phyloP scores from a whole-genome alignment of 1,140 invertebrate genomes.

The Cylas formicarius region DNA sequence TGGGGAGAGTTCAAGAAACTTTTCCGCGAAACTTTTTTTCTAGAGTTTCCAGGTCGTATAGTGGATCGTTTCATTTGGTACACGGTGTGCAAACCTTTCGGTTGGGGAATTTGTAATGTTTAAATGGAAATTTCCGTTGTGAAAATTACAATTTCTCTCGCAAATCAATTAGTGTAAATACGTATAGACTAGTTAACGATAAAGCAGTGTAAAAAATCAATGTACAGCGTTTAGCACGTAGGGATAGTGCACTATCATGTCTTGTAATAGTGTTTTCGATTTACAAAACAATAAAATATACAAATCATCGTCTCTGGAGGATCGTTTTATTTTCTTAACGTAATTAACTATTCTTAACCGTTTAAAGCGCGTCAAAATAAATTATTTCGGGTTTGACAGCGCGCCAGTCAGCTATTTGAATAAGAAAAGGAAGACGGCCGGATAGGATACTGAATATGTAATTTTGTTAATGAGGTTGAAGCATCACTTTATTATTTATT shows the following conservation, averaged over 20 bases:
- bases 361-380: background rate
- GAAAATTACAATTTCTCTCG: too few relatives aligned
- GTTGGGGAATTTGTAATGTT: too few relatives aligned
- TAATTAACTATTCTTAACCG: background rate
- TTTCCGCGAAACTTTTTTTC: too few relatives aligned
- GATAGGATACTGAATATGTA: conserved; percentile 3
- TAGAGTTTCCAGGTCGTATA: too few relatives aligned
- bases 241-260: conserved; percentile 24
- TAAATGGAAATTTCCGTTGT: too few relatives aligned
- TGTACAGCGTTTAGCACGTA: too few relatives aligned
- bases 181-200: too few relatives aligned
- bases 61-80: too few relatives aligned
- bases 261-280: conserved; percentile 32
- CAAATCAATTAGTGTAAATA: too few relatives aligned
- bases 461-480: conserved; percentile 4
- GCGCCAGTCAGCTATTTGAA: background rate
- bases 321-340: background rate
- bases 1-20: too few relatives aligned
- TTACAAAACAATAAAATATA: conserved; percentile 18
- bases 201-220: too few relatives aligned
- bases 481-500: conserved; percentile 1
- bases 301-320: conserved; percentile 14
- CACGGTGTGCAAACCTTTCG: too few relatives aligned
- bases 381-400: conserved; percentile 1
- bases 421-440: conserved; percentile 3